A percentile compares a stretch with the other conserved stretches of the same genome.
Evolutionary conservation across 2,797 vertebrate genomes (phyloP).

Genomic region (Vireo griseus): DNA sequence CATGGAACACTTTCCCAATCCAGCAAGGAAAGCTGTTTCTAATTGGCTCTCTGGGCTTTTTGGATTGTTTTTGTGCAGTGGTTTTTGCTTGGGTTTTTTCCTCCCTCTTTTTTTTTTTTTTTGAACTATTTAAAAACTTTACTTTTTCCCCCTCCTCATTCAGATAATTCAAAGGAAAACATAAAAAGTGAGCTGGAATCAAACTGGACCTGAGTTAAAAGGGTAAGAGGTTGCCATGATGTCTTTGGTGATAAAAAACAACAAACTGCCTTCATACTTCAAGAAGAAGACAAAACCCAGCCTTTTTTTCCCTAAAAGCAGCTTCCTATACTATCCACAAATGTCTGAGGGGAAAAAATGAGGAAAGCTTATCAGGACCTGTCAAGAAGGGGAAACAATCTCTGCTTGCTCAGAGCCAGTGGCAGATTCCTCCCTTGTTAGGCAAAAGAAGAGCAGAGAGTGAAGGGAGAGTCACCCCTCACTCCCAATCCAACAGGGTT

Average conservation of each 20-base stretch:
- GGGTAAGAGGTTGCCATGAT: background rate
- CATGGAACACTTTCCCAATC: background rate
- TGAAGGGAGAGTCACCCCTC: background rate
- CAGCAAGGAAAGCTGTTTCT: background rate
- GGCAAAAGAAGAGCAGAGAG: background rate
- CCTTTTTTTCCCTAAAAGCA: background rate
- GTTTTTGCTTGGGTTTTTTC: rapidly evolving
- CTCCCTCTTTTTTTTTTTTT: rapidly evolving
- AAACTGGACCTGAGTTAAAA: background rate
- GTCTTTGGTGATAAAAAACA: background rate
- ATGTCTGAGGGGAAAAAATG: background rate
- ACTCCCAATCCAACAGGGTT: rapidly evolving
- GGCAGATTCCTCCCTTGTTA: background rate
- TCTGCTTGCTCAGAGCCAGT: background rate
- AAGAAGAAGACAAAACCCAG: background rate
- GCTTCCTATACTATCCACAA: background rate
- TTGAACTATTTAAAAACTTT: background rate
- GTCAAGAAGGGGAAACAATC: background rate
- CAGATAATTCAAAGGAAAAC: background rate
- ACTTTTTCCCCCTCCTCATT: background rate
- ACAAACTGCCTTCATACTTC: background rate
- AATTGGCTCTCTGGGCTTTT: background rate
- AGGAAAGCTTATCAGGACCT: background rate
- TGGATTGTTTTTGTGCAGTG: background rate
- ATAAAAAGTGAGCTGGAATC: background rate